Evolutionary conservation across 2,797 vertebrate genomes (phyloP), one percentile per base, ranked within the genome.

Genomic region (Sphenodon punctatus): DNA sequence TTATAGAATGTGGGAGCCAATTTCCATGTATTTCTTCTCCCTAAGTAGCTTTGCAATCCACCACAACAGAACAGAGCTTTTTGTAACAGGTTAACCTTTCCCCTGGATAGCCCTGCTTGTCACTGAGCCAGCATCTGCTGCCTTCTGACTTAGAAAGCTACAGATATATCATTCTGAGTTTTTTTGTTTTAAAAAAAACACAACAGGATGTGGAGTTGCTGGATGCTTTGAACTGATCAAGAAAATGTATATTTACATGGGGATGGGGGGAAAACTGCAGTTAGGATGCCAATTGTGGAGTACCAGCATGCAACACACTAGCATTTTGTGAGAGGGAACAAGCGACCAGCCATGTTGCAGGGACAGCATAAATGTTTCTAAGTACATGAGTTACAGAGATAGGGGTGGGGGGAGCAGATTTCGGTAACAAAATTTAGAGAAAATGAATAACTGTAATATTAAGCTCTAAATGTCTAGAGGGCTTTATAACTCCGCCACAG

Each of bases 401-500:
- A 51, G 69, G 43, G 32, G 73, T 15, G 69, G 65, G 55, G 30
- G 64, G 38, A 82, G 53, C 3, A 59, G 67, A 6, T 39, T 85
- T 78, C 36, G 39, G n/a, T 16, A 16, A 61, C 42, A 68, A 66
- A 76, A 27, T 41, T 79, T 70, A 65, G 72, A 73, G 71, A 78
- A 53, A 66, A 83, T 78, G 82, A 8, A 15, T 80, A 84, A 70
- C 12, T 42, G 88, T 78, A 43, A 51, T 84, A 76, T 51, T 51
- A 89, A 68, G 56, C 77, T 78, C 59, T 80, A 74, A 46, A 77
- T 41, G 11, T 84, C 86, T 88, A 19, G 3, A 13, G 89, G 78
- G 78, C 70, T 69, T 93, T 88, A 76, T 65, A 84, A 86, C 46
- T 89, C 86, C 89, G 72, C 67, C 89, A 88, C 80, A 83, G 78